These are phyloP conservation scores for Aix galericulata DNA, from an alignment of 2,113 vertebrate genomes.

Conservation along the genomic window DNA sequence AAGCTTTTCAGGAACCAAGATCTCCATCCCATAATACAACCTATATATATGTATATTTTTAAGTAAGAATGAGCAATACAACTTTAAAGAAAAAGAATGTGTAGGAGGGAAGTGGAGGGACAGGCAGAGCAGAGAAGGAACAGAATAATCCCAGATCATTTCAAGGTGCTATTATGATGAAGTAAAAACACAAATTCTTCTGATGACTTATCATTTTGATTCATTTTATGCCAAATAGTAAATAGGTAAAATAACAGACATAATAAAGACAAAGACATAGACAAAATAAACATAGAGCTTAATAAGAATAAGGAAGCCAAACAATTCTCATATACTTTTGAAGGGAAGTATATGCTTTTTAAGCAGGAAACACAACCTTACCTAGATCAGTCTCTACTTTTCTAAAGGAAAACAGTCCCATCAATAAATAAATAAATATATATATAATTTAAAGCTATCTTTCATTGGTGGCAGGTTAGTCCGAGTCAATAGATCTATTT, in stretches of 20 bases:
- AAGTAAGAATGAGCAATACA: neutral
- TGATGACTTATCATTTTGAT: neutral
- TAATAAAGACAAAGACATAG: no score
- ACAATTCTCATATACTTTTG: neutral
- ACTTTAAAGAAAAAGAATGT: neutral
- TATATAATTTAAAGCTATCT: neutral
- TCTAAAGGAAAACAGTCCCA: neutral
- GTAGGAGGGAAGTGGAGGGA: constrained; percentile 1
- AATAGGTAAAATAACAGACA: neutral
- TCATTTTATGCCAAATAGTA: neutral
- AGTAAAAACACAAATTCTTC: neutral
- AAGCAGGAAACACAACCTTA: neutral
- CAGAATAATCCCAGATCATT: neutral
- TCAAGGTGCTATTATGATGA: neutral
- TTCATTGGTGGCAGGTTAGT: neutral
- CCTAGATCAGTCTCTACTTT: neutral
- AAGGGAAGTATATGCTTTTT: neutral
- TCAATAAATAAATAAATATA: neutral
- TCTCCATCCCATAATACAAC: neutral
- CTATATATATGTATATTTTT: neutral
- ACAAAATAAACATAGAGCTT: neutral
- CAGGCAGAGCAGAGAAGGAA: neutral
- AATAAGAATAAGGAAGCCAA: neutral
- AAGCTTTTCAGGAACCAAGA: neutral
- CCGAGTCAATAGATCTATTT: neutral